Base-by-base conservation (phyloP, 2,797 vertebrate species). In the Manis pentadactyla region DNA sequence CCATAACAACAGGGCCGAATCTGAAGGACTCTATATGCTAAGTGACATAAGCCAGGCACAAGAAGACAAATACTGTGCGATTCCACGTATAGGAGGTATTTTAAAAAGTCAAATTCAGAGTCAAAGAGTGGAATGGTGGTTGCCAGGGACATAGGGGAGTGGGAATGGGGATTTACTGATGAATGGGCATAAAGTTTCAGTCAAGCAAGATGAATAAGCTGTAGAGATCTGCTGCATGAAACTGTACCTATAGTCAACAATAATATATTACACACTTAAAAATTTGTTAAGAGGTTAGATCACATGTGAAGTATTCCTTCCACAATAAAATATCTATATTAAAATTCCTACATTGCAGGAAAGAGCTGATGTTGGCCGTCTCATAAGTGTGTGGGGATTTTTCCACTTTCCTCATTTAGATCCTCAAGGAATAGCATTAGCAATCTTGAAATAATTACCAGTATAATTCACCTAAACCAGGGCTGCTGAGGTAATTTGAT, bases 401-500 rank as follows among this genome's bases (percentile, higher is more conserved):
- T 42, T 5, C 77, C 49, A 17, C 51, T 82, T 77, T 93, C 53
- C 12, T 79, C 73, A 42, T 84, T 87, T 61, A 71, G n/a, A n/a
- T 51, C 49, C 51, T 71, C 57, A n/a, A 82, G 82, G 75, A 69
- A 19, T 0, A 5, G 25, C 31, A 81, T 75, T 68, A 83, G 39
- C 46, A 69, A 64, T 51, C 82, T 59, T 71, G 66, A 93, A 71
- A 61, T 73, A 82, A 95, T 83, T 46, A 90, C 71, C 75, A 59
- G 0, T 6, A 25, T 64, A 57, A 90, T 68, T 77, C 66, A 69
- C 87, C 79, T 71, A 63, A 69, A 23, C 59, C 69, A 55, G 66
- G 75, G 51, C 59, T 74, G 61, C 77, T 0, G 0, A 1, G 77
- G 68, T 46, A 74, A 95, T 73, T 90, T 34, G 34, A 66, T 90